Evolutionary conservation across 2,888 invertebrate genomes (phyloP), one percentile per base, ranked within the genome.

Genomic region (Macrostomum cliftonense): DNA sequence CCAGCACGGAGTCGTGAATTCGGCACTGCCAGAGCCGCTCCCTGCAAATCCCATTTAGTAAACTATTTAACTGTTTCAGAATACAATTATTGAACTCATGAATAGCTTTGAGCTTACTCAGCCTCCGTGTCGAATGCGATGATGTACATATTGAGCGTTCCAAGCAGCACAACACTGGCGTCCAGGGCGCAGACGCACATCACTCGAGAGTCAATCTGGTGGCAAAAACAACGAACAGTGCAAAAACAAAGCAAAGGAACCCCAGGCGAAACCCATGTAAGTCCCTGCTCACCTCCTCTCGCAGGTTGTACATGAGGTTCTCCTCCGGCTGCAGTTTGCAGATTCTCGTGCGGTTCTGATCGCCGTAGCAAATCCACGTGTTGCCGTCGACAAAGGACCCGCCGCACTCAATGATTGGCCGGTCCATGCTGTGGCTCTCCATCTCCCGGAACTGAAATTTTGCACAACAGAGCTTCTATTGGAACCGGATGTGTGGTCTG

Each of bases 1-100:
- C 65, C 47, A 74, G 57, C 1, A 72, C 69, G 2, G 71, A 68
- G 55, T 74, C 74, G 53, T 71, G 69, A 11, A 74, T 61, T 43
- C 67, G 64, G 39, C 71, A 58, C 51, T 70, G 64, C 74, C 74
- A 74, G n/a, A 68, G 50, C 46, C 57, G 52, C n/a, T 59, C 54
- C 42, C 70, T 69, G 57, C 36, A 59, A 53, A 20, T n/a, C 13
- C 51, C 28, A 9, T 28, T 28, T 16, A 16, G 21, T 40, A 16
- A 16, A n/a, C 16, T n/a, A 37, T 16, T 14, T n/a, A 16, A n/a
- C 12, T 12, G 16, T 42, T 12, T 12, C 12, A 42, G 12, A 12
- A 13, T 12, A 16, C 16, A 16, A 42, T 12, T 19, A 42, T 28
- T 7, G 9, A 28, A 28, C 28, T 4, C 28, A 28, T 28, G 5